Base-by-base conservation (phyloP, 2,113 vertebrate species). In the Butastur rufipennis region DNA sequence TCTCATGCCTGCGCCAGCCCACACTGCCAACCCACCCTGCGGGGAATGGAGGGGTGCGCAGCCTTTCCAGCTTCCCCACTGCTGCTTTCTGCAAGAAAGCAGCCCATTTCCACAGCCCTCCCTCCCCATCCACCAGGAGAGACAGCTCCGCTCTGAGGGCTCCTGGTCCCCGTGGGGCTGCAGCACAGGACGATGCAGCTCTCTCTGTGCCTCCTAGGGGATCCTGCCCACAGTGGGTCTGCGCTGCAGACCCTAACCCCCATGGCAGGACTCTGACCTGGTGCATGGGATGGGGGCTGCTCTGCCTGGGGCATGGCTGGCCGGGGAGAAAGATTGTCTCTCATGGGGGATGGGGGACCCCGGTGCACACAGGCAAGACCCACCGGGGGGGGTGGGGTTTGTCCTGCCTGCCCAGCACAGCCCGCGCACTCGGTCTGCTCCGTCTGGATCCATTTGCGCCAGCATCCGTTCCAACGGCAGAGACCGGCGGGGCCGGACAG, bases 11-110 rank as follows among this genome's bases (percentile, higher is more conserved):
- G 6, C 0, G 0, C 11, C 55, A 78, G 50, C 45, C 21, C 55
- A 40, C 59, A 32, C 59, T 27, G 31, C 31, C 61, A 61, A 34
- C 68, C 26, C 67, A 74, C 21, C 29, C 67, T 22, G 11, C 0
- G 0, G 38, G 81, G 50, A 86, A 86, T 32, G 59, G 93, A 88
- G 82, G 27, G 53, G 32, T 17, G 8, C 1, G 3, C 91, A 62
- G 89, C 67, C 53, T 9, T 47, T 14, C 36, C 56, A 82, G 93
- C 14, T 2, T 38, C 79, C 85, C 72, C 50, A 34, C 8, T 20
- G 59, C 90, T 45, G 38, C 90, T 63, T 94, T 85, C 82, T 52
- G 31, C 62, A 50, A 50, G 77, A 84, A 84, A 95, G 59, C 88
- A 80, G 90, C 72, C 78, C 89, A n/a, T 90, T 59, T 34, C 94